Evolutionary conservation across 2,888 invertebrate species (phyloP).

Genomic region (Plebejus melissa): DNA sequence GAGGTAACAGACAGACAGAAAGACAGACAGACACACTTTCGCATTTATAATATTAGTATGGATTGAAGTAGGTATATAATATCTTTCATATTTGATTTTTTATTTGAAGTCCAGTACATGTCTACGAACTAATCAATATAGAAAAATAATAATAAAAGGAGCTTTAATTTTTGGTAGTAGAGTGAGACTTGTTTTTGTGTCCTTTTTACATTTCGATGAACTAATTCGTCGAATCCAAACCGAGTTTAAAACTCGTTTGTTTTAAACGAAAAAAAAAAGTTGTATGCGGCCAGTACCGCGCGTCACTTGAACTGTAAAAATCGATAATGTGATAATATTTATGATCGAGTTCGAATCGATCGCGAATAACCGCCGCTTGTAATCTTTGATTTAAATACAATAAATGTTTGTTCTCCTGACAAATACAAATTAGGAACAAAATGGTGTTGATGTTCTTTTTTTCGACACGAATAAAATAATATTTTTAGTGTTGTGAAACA

Average conservation of each 20-base stretch:
- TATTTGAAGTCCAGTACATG: too few relatives aligned
- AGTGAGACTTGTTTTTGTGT: slow-evolving; percentile 21
- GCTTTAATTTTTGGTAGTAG: slow-evolving; percentile 17
- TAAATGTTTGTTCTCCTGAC: slow-evolving; percentile 21
- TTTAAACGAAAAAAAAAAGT: slow-evolving; percentile 38
- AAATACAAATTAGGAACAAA: slow-evolving; percentile 25
- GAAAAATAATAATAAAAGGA: background rate
- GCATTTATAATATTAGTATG: too few relatives aligned
- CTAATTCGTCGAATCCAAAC: slow-evolving; percentile 19
- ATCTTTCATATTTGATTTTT: too few relatives aligned
- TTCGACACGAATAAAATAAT: background rate
- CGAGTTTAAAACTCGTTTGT: slow-evolving; percentile 38
- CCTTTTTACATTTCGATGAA: slow-evolving; percentile 25
- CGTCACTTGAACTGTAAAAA: slow-evolving; percentile 50
- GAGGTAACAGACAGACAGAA: too few relatives aligned
- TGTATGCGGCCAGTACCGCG: slow-evolving; percentile 36
- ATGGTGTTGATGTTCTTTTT: slow-evolving; percentile 13
- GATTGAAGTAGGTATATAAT: too few relatives aligned
- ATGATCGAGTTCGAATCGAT: slow-evolving; percentile 71
- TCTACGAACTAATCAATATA: background rate
- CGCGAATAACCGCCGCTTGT: slow-evolving; percentile 37
- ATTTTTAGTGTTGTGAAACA: slow-evolving; percentile 2
- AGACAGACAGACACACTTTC: too few relatives aligned
- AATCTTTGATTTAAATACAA: slow-evolving; percentile 26
- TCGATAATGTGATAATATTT: slow-evolving; percentile 65